phyloP scores from a whole-genome alignment of 2,888 invertebrate genomes.

The Sinohyriopsis cumingii region DNA sequence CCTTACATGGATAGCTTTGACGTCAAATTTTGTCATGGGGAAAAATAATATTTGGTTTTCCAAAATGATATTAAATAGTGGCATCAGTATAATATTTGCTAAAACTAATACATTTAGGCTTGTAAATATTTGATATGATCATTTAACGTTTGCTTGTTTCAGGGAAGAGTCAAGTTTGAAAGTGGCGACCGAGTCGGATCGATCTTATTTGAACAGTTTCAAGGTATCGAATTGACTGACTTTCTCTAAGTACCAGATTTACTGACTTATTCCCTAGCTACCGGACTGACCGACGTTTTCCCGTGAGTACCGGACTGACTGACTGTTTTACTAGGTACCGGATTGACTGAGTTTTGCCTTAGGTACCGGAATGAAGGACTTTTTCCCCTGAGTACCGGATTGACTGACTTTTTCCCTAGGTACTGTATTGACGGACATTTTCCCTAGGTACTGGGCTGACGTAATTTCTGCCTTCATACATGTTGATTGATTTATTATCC shows the following conservation, averaged over 20 bases:
- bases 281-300: not conserved
- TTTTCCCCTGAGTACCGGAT: not conserved
- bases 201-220: constrained; percentile 94
- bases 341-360: too few relatives aligned
- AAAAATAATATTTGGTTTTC: too few relatives aligned
- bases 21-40: too few relatives aligned
- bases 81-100: too few relatives aligned
- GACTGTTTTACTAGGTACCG: constrained; percentile 69
- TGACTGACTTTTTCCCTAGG: not conserved
- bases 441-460: too few relatives aligned
- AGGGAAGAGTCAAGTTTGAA: constrained; percentile 92
- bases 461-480: not conserved
- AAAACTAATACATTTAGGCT: not conserved
- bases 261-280: too few relatives aligned
- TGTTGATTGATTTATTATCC: not conserved
- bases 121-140: not conserved
- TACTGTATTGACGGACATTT: too few relatives aligned
- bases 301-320: not conserved
- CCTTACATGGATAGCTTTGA: too few relatives aligned
- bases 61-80: too few relatives aligned
- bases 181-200: constrained; percentile 96
- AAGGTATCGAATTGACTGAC: constrained; percentile 74
- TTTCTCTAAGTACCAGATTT: too few relatives aligned
- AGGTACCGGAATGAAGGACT: constrained; percentile 70
- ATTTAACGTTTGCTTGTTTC: constrained; percentile 9